A percentile compares a stretch with the other conserved stretches of the same genome.
phyloP scores from a whole-genome alignment of 1,140 invertebrate species.

The Stenopsyche tienmushanensis region DNA sequence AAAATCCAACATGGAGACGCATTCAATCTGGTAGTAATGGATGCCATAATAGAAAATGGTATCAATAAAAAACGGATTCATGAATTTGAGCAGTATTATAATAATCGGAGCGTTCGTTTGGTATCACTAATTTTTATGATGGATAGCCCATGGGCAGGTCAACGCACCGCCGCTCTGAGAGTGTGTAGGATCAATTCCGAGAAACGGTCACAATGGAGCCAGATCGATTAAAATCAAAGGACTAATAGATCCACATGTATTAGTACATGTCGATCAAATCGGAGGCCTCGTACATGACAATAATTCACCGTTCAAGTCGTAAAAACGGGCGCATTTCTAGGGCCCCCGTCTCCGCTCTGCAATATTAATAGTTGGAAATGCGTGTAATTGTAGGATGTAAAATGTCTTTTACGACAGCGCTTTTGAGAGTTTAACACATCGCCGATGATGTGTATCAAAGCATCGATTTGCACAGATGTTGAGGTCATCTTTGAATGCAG shows the following conservation, averaged over 20 bases:
- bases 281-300: no score
- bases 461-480: no score
- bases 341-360: no score
- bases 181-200: conserved; percentile 23
- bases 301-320: no score
- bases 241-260: conserved; percentile 19
- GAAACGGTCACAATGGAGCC: conserved; percentile 25
- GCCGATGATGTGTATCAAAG: no score
- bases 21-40: not conserved
- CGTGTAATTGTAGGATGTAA: no score
- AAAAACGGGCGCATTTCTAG: no score
- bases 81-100: not conserved
- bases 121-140: conserved; percentile 27
- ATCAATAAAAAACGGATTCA: not conserved
- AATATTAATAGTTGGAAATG: no score
- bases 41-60: not conserved
- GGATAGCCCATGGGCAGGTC: conserved; percentile 24
- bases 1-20: no score
- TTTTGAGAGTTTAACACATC: no score
- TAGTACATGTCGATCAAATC: conserved; percentile 8
- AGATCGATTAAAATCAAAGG: conserved; percentile 30
- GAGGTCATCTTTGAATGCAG: no score
- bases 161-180: not conserved
- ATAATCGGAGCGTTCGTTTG: conserved; percentile 11
- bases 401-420: no score